phyloP scores from a whole-genome alignment of 2,888 invertebrate genomes.

The Dynastes tityus region DNA sequence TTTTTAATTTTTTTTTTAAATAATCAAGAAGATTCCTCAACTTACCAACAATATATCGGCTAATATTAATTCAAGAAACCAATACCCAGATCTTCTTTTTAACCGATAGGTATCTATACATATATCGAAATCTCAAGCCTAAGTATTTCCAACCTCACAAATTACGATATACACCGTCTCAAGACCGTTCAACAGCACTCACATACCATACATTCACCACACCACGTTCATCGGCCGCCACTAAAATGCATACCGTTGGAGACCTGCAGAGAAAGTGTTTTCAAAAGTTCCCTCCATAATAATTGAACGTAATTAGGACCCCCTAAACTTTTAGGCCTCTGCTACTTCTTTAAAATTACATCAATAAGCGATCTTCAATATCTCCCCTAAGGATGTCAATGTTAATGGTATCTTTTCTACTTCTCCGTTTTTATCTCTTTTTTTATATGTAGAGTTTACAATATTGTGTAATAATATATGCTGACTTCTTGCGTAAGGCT shows the following conservation, averaged over 20 bases:
- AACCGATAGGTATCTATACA: no score
- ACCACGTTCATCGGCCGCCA: constrained; percentile 9
- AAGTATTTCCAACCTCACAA: constrained; percentile 14
- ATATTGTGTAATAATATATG: not conserved
- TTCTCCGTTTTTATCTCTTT: not conserved
- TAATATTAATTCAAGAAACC: no score
- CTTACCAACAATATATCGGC: no score
- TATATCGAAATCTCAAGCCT: not conserved
- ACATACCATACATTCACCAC: constrained; percentile 20
- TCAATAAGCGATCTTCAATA: no score
- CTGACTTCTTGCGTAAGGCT: not conserved
- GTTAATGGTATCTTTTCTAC: not conserved
- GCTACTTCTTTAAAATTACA: not conserved
- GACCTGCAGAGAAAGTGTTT: constrained; percentile 43
- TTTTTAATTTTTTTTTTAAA: no score
- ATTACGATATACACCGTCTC: not conserved
- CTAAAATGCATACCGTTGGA: constrained; percentile 16
- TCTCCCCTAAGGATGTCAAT: not conserved
- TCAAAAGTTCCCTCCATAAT: constrained; percentile 46
- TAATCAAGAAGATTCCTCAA: no score
- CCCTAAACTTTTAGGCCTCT: constrained; percentile 22
- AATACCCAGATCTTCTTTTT: no score
- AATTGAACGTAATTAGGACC: not conserved
- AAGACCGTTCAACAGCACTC: not conserved
- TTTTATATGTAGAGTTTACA: not conserved